Percentiles rank a stretch among this genome's conserved stretches.
phyloP scores from a whole-genome alignment of 2,888 invertebrate genomes.

The Orthonevra nobilis region DNA sequence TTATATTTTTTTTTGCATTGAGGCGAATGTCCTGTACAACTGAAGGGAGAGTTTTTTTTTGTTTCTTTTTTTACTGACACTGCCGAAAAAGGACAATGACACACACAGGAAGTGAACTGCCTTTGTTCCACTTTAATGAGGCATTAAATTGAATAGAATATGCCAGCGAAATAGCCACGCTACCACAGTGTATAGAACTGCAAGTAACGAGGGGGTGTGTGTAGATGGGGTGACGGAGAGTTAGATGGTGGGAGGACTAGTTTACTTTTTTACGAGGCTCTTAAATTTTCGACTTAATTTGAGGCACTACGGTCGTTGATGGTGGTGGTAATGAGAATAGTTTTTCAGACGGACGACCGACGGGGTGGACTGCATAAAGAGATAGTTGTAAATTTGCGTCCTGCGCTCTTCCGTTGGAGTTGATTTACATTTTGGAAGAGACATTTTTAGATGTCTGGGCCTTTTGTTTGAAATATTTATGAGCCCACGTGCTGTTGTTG shows the following conservation, averaged over 20 bases:
- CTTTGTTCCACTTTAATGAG: constrained; percentile 68
- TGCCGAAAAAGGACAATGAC: constrained; percentile 14
- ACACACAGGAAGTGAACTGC: constrained; percentile 35
- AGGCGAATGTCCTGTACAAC: constrained; percentile 29
- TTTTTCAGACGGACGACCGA: too few species aligned
- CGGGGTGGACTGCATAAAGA: constrained; percentile 31
- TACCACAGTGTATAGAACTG: constrained; percentile 63
- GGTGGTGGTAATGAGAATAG: constrained; percentile 1
- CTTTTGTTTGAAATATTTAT: constrained; percentile 69
- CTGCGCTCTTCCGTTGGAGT: constrained; percentile 27
- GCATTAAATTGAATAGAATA: constrained; percentile 71
- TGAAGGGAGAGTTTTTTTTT: constrained; percentile 27
- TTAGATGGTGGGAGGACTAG: too few species aligned
- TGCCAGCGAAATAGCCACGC: constrained; percentile 62
- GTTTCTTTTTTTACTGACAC: constrained; percentile 15
- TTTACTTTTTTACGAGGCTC: constrained; percentile 62
- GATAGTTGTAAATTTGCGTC: constrained; percentile 62
- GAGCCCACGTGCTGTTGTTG: constrained; percentile 56
- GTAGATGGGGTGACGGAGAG: constrained; percentile 2
- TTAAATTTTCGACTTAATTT: constrained; percentile 68
- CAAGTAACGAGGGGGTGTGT: not conserved
- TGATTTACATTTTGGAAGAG: constrained; percentile 66
- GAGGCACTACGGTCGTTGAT: constrained; percentile 36
- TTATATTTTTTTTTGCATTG: too few species aligned
- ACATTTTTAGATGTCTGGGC: constrained; percentile 68